Conservation (phyloP, 2,113 vertebrate species). For the Clarias batrachus region DNA sequence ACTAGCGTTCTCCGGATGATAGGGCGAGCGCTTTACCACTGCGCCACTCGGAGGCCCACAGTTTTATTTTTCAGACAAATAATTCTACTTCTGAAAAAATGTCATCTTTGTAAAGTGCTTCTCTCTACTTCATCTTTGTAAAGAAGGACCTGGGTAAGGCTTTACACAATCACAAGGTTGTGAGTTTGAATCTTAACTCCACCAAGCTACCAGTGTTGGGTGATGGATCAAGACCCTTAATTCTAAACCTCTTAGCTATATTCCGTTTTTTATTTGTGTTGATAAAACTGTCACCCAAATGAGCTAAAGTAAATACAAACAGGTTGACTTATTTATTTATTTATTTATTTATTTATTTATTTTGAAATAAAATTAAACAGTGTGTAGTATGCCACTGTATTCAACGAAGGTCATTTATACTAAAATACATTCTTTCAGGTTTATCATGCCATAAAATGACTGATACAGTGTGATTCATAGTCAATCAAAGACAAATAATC, state of each 20-base stretch:
- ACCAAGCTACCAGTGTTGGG: not conserved
- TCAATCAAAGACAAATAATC: not conserved
- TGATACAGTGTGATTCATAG: not conserved
- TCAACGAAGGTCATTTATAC: not conserved
- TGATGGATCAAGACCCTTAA: not conserved
- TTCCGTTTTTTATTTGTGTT: not conserved
- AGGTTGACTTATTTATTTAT: not conserved
- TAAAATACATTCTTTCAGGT: not conserved
- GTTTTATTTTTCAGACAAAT: not conserved
- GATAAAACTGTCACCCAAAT: not conserved
- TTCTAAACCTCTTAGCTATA: not conserved
- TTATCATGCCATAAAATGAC: too few species aligned
- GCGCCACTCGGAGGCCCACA: too few species aligned
- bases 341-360: too few species aligned
- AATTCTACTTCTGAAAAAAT: not conserved
- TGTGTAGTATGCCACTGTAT: not conserved
- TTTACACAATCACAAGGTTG: not conserved
- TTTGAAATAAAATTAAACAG: not conserved
- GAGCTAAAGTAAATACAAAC: not conserved
- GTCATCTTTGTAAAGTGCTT: not conserved
- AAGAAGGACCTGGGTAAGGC: not conserved
- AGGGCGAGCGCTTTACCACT: too few species aligned
- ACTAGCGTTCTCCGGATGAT: too few species aligned
- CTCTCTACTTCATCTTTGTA: not conserved
- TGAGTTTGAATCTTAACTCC: not conserved